Conservation (phyloP, 2,888 invertebrate species). For the Himalopsyche anomala region DNA sequence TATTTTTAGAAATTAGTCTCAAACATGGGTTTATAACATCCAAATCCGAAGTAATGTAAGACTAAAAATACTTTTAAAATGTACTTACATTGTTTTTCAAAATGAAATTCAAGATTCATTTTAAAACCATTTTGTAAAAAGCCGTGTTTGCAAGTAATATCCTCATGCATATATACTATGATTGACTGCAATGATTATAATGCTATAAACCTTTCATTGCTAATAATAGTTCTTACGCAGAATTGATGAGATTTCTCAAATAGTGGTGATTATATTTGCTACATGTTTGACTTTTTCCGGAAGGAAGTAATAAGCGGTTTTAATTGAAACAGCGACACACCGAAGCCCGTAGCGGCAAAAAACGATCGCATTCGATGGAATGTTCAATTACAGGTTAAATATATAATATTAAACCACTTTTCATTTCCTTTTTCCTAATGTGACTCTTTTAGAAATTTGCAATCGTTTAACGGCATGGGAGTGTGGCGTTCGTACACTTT, state of each 20-base stretch:
- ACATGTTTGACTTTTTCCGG: background rate
- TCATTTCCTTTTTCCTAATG: slow-evolving; percentile 21
- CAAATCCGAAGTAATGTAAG: no score
- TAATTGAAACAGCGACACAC: background rate
- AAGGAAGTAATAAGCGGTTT: background rate
- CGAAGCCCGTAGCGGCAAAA: background rate
- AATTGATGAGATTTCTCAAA: background rate
- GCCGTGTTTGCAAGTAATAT: no score
- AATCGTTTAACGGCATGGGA: background rate
- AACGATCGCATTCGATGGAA: background rate
- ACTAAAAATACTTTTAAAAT: no score
- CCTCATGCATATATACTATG: no score
- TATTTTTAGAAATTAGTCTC: no score
- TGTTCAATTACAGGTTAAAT: background rate
- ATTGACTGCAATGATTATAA: background rate
- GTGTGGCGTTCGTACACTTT: background rate
- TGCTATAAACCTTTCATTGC: background rate
- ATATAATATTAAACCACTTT: slow-evolving; percentile 12
- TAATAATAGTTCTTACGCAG: background rate
- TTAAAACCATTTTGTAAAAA: no score
- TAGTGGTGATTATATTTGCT: background rate
- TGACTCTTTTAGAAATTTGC: slow-evolving; percentile 13
- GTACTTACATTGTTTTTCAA: no score
- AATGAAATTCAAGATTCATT: no score
- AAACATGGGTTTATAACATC: no score